Evolutionary conservation across 1,140 invertebrate species (phyloP).

Genomic region (Bombus waltoni): DNA sequence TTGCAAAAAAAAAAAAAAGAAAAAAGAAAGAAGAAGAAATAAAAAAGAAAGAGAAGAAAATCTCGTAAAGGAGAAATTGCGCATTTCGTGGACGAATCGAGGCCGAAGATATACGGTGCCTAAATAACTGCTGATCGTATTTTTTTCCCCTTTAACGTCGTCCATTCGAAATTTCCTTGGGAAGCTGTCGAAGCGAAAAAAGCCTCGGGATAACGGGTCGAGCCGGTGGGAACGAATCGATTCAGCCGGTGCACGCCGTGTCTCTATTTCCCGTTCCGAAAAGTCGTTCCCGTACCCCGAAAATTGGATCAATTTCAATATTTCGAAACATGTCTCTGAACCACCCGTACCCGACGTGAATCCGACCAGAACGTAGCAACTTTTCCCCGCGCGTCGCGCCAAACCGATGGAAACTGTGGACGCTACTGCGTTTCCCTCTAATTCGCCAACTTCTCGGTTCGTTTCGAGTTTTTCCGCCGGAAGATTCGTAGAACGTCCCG

Average conservation of each 20-base stretch:
- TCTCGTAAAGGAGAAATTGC: not conserved
- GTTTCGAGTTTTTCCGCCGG: not conserved
- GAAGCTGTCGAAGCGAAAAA: constrained; percentile 12
- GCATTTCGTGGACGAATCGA: not conserved
- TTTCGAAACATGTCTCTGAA: constrained; percentile 16
- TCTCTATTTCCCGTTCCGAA: not conserved
- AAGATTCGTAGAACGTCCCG: not conserved
- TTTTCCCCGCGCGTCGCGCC: not conserved
- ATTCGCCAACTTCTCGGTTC: constrained; percentile 1
- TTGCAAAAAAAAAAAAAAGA: not conserved
- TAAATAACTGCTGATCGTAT: not conserved
- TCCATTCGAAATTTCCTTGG: not conserved
- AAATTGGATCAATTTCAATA: constrained; percentile 40
- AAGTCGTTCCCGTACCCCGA: not conserved
- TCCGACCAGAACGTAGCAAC: not conserved
- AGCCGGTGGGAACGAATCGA: constrained; percentile 5
- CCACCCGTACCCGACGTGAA: not conserved
- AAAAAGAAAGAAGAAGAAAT: not conserved
- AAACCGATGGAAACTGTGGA: not conserved
- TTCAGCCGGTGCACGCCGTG: not conserved
- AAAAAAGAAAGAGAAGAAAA: no score
- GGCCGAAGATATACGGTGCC: not conserved
- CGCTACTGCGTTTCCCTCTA: not conserved
- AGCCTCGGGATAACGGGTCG: constrained; percentile 2
- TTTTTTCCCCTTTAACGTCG: not conserved